phyloP scores from a whole-genome alignment of 2,113 vertebrate genomes.

The Gallinago jamesoni region DNA sequence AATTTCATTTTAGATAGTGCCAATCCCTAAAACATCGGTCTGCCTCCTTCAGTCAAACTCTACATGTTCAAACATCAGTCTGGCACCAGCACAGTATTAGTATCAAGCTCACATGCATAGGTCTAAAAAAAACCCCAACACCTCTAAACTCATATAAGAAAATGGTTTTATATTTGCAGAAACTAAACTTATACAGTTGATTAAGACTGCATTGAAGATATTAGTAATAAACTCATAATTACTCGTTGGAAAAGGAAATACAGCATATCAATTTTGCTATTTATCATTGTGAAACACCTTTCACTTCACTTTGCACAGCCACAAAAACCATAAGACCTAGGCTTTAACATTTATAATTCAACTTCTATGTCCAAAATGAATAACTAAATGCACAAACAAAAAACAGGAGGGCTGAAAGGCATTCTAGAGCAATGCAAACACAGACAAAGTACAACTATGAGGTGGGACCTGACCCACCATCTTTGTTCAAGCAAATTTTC shows the following conservation, averaged over 20 bases:
- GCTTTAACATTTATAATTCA: background rate
- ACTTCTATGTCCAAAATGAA: background rate
- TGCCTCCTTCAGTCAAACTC: background rate
- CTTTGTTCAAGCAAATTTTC: background rate
- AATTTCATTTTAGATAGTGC: constrained; percentile 8
- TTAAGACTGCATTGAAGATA: background rate
- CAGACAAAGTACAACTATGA: background rate
- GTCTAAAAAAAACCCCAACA: background rate
- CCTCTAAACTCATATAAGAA: background rate
- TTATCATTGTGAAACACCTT: background rate
- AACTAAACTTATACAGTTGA: background rate
- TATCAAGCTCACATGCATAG: background rate
- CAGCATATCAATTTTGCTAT: background rate
- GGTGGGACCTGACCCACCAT: background rate
- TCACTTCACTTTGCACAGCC: background rate
- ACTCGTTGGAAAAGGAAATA: background rate
- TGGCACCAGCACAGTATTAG: background rate
- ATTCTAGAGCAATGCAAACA: background rate
- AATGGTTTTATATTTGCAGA: background rate
- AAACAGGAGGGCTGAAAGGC: background rate
- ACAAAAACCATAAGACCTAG: fast-evolving
- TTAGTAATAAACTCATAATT: background rate
- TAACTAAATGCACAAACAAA: background rate
- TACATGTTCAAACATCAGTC: background rate
- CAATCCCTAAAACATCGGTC: background rate